phyloP scores from a whole-genome alignment of 2,888 invertebrate genomes.

The Limnephilus auricula region DNA sequence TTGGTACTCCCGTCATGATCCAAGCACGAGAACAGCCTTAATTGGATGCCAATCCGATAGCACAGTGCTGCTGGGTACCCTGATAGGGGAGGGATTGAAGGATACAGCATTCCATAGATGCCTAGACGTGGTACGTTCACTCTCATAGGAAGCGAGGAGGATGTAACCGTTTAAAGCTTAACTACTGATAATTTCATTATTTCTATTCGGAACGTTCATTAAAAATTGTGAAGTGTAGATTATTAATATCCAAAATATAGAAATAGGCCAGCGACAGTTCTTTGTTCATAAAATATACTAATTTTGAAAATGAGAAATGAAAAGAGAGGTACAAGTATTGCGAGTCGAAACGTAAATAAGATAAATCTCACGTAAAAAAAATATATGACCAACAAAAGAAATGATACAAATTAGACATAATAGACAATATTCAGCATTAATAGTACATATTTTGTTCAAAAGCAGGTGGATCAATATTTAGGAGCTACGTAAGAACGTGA shows the following conservation, averaged over 20 bases:
- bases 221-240: not conserved
- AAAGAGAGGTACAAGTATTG: not conserved
- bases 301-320: not conserved
- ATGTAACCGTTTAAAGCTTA: not conserved
- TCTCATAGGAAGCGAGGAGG: not conserved
- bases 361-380: not conserved
- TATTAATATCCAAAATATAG: not conserved
- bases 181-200: not conserved
- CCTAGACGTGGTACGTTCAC: not conserved
- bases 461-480: not conserved
- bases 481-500: not conserved
- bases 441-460: not conserved
- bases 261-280: not conserved
- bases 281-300: not conserved
- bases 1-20: conserved; percentile 47
- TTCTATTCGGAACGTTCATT: not conserved
- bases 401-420: not conserved
- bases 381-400: not conserved
- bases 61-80: not conserved
- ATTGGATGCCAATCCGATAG: conserved; percentile 40
- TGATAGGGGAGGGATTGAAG: conserved; percentile 11
- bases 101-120: conserved; percentile 14
- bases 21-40: conserved; percentile 39
- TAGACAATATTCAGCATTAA: not conserved
- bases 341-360: not conserved